phyloP scores from a whole-genome alignment of 2,888 invertebrate species.

The Caprella mutica region DNA sequence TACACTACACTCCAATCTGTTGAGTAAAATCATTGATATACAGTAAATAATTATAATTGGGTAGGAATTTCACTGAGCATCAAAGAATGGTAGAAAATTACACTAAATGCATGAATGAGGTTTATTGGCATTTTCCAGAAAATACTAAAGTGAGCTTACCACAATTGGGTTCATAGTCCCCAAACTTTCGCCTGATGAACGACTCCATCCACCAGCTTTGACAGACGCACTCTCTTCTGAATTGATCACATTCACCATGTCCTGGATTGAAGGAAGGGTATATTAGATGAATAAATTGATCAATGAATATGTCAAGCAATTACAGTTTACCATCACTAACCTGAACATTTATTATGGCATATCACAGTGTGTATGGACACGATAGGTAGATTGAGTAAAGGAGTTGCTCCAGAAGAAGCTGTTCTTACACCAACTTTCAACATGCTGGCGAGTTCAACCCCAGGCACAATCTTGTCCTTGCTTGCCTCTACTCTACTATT shows the following conservation, averaged over 20 bases:
- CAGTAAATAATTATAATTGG: neutral
- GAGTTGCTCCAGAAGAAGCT: neutral
- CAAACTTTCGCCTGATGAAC: slow-evolving; percentile 53
- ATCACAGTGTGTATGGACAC: slow-evolving; percentile 67
- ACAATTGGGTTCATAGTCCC: slow-evolving; percentile 64
- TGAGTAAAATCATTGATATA: slow-evolving; percentile 33
- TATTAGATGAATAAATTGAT: neutral
- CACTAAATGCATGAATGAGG: no score
- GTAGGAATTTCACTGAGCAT: no score
- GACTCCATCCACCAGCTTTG: slow-evolving; percentile 97
- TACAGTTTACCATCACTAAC: slow-evolving; percentile 6
- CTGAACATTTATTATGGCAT: slow-evolving; percentile 83
- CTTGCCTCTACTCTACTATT: neutral
- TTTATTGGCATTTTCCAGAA: no score
- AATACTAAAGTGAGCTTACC: no score
- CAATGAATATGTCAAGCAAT: neutral
- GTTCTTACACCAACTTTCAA: slow-evolving; percentile 9
- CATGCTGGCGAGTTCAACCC: slow-evolving; percentile 1
- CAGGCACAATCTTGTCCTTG: slow-evolving; percentile 1
- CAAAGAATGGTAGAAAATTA: no score
- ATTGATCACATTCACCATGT: slow-evolving; percentile 77
- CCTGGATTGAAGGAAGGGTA: no score
- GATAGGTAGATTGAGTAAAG: slow-evolving; percentile 54
- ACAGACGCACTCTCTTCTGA: slow-evolving; percentile 71
- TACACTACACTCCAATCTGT: slow-evolving; percentile 88